Evolutionary conservation across 2,888 invertebrate species (phyloP), one percentile per base, ranked within the genome.

Genomic region (Oscheius sp.): DNA sequence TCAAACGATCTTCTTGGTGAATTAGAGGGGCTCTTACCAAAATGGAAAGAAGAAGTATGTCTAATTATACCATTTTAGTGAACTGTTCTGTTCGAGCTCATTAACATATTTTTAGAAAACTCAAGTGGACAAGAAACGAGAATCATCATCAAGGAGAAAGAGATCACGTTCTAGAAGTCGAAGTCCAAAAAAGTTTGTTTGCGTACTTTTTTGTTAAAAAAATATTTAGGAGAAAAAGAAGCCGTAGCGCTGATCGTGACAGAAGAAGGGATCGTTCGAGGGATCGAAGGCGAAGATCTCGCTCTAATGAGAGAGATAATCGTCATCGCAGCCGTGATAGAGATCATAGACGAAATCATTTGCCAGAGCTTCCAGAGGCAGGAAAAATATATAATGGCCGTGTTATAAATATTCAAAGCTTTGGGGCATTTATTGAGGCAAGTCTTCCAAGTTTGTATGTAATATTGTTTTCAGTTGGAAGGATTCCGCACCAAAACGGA

Each of bases 321-420:
- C 53, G 71, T 21, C 52, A 61, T n/a, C 45, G 64, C n/a, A 72
- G 64, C 21, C 55, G 68, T 2, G 73, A 73, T 23, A 43, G 59
- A 16, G 70, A 59, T 59, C 55, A 41, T 41, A 45, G 70, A 23
- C 6, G 49, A 25, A 58, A 59, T 27, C 58, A 63, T 23, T 81
- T 90, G 69, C 90, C 91, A 0, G 87, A 89, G 53, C 91, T 91
- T 78, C 91, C 91, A 35, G 90, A 87, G 83, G 89, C 91, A 35
- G 91, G 91, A 71, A 89, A 93, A 92, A 95, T 99, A 82, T 98
- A 96, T 89, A 92, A 92, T 77, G 99, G 96, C 0, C 93, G 94
- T 89, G 95, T 99, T 0, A 94, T 95, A 0, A 97, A 95, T 86
- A 94, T 97, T 80, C 95, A 96, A 69, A 93, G 94, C n/a, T 99